Evolutionary conservation across 2,113 vertebrate species (phyloP).

Genomic region (Ctenodactylus gundi): DNA sequence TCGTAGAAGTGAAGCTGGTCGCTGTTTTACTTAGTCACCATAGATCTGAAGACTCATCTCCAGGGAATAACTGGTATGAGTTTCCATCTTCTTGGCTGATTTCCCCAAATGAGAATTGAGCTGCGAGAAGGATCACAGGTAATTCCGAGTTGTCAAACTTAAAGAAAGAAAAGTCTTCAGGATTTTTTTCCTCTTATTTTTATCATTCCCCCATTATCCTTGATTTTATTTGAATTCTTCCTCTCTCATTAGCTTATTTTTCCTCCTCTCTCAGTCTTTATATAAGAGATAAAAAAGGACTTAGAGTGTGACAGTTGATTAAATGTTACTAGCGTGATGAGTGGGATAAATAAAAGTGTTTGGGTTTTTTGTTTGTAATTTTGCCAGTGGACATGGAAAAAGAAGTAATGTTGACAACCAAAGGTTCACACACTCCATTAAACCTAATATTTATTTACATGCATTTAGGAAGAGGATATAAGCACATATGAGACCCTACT

Average conservation of each 20-base stretch:
- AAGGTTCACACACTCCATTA: background rate
- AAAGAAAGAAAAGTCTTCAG: background rate
- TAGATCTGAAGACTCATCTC: background rate
- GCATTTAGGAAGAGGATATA: background rate
- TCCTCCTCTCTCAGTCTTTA: background rate
- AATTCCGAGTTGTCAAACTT: constrained; percentile 13
- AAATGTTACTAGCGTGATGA: background rate
- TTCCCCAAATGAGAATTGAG: constrained; percentile 19
- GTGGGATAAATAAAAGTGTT: background rate
- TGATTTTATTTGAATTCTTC: background rate
- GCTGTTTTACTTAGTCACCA: constrained; percentile 7
- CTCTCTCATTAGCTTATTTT: background rate
- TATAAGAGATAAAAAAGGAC: background rate
- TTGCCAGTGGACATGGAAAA: background rate
- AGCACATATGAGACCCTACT: background rate
- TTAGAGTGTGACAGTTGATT: background rate
- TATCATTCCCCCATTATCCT: background rate
- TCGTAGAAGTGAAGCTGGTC: constrained; percentile 12
- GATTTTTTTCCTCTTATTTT: background rate
- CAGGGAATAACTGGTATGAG: background rate
- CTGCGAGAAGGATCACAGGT: background rate
- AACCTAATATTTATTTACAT: background rate
- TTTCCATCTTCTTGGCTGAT: background rate
- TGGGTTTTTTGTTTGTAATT: background rate
- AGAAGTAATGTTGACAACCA: background rate